Evolutionary conservation across 2,888 invertebrate genomes (phyloP).

Genomic region (Drosophila stalkeri): DNA sequence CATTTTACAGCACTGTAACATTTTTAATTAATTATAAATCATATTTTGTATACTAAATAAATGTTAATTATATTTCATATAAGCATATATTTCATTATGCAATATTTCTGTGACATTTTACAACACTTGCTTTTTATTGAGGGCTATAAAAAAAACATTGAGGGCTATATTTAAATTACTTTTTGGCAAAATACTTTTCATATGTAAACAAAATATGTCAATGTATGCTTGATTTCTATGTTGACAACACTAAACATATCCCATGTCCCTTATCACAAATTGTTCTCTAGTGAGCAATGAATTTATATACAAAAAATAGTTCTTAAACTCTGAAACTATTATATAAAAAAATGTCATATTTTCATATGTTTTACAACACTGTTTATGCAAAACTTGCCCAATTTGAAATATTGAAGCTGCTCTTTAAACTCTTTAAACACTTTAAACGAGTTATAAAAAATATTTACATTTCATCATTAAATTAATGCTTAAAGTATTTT

Average conservation of each 20-base stretch:
- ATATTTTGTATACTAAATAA: neutral
- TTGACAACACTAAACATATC: no score
- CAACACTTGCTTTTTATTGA: neutral
- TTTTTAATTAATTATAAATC: neutral
- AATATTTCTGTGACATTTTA: neutral
- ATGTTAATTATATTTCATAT: neutral
- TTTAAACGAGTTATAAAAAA: neutral
- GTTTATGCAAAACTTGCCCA: neutral
- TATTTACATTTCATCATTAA: neutral
- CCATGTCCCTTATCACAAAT: no score
- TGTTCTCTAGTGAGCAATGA: no score
- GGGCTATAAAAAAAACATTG: neutral
- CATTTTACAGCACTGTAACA: neutral
- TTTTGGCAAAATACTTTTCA: neutral
- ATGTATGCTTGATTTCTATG: no score
- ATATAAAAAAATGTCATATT: neutral
- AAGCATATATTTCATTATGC: no score
- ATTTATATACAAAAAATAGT: no score
- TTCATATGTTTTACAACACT: neutral
- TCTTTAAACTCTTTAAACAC: accelerated
- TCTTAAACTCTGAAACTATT: neutral
- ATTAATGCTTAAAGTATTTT: no score
- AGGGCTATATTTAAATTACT: no score
- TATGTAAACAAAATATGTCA: neutral
- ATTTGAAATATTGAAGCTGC: neutral